Conservation (phyloP, 2,113 vertebrate species). For the Eretmochelys imbricata region DNA sequence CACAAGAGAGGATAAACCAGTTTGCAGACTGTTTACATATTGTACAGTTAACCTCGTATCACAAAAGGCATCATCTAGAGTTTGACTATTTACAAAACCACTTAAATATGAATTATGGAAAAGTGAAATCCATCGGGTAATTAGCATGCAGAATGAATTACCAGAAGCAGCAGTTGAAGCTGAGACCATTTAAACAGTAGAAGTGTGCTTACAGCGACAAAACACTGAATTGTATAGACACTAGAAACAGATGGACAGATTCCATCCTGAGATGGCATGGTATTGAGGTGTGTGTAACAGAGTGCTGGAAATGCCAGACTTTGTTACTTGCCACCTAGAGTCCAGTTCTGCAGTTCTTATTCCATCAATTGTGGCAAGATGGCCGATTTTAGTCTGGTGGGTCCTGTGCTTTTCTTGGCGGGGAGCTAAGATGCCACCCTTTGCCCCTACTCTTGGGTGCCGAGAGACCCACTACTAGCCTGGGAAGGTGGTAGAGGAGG, state of each 20-base stretch:
- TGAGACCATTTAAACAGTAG: neutral
- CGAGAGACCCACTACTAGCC: no score
- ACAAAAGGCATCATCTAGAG: neutral
- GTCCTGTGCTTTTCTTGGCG: no score
- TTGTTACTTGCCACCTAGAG: neutral
- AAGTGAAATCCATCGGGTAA: neutral
- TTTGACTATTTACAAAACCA: neutral
- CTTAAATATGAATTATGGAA: neutral
- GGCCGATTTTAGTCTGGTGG: no score
- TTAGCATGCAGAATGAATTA: neutral
- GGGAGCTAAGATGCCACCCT: no score
- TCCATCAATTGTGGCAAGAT: neutral
- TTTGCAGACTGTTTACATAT: neutral
- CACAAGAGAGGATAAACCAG: neutral
- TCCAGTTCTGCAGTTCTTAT: neutral
- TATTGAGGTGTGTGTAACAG: neutral
- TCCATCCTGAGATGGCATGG: neutral
- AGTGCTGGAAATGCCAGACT: neutral
- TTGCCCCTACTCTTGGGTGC: no score
- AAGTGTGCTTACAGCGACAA: neutral
- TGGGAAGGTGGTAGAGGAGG: no score
- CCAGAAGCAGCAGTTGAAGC: neutral
- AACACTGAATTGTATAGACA: neutral
- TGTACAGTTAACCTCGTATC: neutral
- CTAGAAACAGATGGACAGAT: rapidly evolving